A percentile compares a stretch with the other conserved stretches of the same genome.
These are phyloP conservation scores for Cochlearius cochlearius DNA, from an alignment of 2,113 vertebrate genomes.

Conservation along the genomic window DNA sequence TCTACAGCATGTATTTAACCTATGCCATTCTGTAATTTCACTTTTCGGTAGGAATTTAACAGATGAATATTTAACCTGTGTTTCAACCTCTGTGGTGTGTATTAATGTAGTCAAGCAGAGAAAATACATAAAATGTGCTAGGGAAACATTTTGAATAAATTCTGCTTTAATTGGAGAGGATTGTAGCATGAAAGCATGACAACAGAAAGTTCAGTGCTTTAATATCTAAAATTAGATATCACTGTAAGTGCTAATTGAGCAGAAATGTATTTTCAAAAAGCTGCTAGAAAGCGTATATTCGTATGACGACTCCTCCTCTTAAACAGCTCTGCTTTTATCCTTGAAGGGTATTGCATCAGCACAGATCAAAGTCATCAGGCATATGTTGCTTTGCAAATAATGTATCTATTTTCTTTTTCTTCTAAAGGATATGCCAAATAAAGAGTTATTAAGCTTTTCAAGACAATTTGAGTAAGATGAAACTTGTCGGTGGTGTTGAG, in stretches of 20 bases:
- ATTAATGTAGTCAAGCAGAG: background rate
- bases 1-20: background rate
- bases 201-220: constrained; percentile 19
- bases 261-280: constrained; percentile 26
- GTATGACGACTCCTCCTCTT: background rate
- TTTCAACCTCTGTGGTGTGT: background rate
- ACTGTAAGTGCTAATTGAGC: background rate
- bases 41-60: background rate
- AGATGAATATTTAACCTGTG: background rate
- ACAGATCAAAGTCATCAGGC: constrained; percentile 16
- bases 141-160: constrained; percentile 3
- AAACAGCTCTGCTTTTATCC: background rate
- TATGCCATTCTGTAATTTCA: background rate
- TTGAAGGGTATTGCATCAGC: background rate
- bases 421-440: background rate
- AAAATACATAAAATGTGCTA: background rate
- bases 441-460: constrained; percentile 36
- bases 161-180: background rate
- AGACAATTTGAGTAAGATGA: constrained; percentile 22
- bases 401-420: constrained; percentile 21
- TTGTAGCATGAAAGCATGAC: background rate
- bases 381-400: constrained; percentile 23
- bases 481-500: background rate
- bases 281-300: background rate
- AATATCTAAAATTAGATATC: constrained; percentile 35